A percentile compares a stretch with the other conserved stretches of the same genome.
Conservation (phyloP, 2,888 invertebrate species). For the Amblyjoppa fuscipennis region DNA sequence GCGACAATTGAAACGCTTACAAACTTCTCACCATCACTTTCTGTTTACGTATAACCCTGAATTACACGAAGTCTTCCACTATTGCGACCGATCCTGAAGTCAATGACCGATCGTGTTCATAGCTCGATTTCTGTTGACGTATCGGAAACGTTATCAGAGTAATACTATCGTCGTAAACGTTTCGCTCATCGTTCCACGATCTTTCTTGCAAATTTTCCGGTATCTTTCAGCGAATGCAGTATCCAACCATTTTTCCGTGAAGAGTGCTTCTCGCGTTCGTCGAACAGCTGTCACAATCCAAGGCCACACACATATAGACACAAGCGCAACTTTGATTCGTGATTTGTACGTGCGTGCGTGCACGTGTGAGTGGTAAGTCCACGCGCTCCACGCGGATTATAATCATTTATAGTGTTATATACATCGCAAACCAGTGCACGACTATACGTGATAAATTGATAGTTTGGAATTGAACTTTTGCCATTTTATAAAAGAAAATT, state of each 20-base stretch:
- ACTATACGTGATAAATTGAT: no score
- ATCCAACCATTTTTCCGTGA: not conserved
- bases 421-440: no score
- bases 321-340: not conserved
- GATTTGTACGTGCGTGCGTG: no score
- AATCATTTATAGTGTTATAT: no score
- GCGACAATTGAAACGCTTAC: not conserved
- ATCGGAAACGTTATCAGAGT: not conserved
- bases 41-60: conserved; percentile 16
- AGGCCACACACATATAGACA: conserved; percentile 11
- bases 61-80: not conserved
- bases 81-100: conserved; percentile 9
- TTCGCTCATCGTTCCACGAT: conserved; percentile 4
- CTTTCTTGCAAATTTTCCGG: not conserved
- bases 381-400: no score
- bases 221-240: not conserved
- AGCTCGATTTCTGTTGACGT: not conserved
- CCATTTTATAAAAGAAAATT: no score
- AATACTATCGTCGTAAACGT: not conserved
- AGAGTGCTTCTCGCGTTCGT: not conserved
- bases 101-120: conserved; percentile 28
- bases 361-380: no score
- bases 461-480: no score
- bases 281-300: conserved; percentile 29
- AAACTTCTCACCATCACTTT: conserved; percentile 9